Evolutionary conservation across 2,888 invertebrate species (phyloP).

Genomic region (Pocota personata): DNA sequence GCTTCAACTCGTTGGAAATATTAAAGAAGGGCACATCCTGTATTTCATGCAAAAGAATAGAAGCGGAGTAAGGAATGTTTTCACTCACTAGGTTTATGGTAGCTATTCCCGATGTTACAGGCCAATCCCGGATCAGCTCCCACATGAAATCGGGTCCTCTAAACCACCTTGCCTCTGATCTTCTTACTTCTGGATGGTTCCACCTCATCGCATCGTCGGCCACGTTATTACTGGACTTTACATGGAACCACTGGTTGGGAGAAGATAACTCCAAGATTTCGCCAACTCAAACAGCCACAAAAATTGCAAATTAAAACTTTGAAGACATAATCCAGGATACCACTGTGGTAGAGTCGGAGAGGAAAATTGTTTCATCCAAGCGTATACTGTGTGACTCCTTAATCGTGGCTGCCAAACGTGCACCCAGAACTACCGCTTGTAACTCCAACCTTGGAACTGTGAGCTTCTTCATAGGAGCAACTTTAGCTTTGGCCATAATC

Average conservation of each 20-base stretch:
- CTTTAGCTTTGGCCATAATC: background rate
- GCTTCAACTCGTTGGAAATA: background rate
- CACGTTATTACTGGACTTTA: constrained; percentile 3
- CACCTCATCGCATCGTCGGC: constrained; percentile 38
- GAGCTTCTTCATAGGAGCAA: background rate
- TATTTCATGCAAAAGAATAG: too few species aligned
- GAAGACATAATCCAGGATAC: background rate
- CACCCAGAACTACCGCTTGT: background rate
- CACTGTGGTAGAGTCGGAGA: background rate
- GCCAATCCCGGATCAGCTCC: too few species aligned
- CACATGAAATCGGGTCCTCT: too few species aligned
- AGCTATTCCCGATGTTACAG: background rate
- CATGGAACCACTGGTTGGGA: background rate
- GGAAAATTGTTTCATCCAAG: background rate
- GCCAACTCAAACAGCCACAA: background rate
- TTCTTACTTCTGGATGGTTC: background rate
- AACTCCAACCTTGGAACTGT: too few species aligned
- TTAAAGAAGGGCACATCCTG: background rate
- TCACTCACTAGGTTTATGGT: background rate
- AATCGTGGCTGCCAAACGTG: background rate
- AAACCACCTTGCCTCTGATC: constrained; percentile 14
- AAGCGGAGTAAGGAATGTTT: background rate
- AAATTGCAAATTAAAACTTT: background rate
- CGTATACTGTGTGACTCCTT: background rate
- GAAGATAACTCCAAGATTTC: too few species aligned